Evolutionary conservation across 2,797 vertebrate species (phyloP), one percentile per base, ranked within the genome.

Genomic region (Oceanodroma leucorhoa): DNA sequence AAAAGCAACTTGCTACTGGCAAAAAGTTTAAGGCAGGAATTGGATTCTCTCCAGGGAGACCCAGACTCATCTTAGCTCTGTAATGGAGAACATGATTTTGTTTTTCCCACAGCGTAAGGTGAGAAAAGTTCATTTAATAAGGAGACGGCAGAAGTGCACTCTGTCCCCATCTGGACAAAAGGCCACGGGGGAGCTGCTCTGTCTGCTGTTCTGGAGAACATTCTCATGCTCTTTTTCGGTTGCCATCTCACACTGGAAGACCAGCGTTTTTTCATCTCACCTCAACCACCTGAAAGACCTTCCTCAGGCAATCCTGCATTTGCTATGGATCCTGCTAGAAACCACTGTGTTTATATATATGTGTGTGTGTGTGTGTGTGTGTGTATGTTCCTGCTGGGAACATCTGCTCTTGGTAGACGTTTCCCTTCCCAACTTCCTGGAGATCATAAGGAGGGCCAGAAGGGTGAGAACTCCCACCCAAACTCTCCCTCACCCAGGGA

Each of bases 391-490:
- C 76, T 89, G 65, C 91, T 94, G 93, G 57, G 85, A 91, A 93
- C 94, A 94, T 87, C 96, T 94, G 96, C 57, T 90, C 22, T 83
- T 50, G 38, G 69, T 88, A 71, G 79, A 67, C 7, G 2, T 57
- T 94, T 93, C 94, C 85, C 57, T 94, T 80, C 54, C 19, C 53
- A 22, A 0, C 64, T 96, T 92, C 95, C 96, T 94, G 87, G 61
- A 96, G 85, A 91, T 89, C 83, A 67, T 29, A 91, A 58, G 32
- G 69, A 90, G 29, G 64, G 65, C 38, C 79, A 88, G 54, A 87
- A 91, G 82, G 79, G 82, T 36, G 32, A 96, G 54, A 94, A 93
- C 62, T 10, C 83, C 69, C 57, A 89, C 85, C 26, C 69, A 90
- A 80, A 86, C 13, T 67, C 72, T 72, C 71, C 50, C 34, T 93